A percentile compares a stretch with the other conserved stretches of the same genome.
phyloP scores from a whole-genome alignment of 1,140 invertebrate genomes.

The Gryllus bimaculatus region DNA sequence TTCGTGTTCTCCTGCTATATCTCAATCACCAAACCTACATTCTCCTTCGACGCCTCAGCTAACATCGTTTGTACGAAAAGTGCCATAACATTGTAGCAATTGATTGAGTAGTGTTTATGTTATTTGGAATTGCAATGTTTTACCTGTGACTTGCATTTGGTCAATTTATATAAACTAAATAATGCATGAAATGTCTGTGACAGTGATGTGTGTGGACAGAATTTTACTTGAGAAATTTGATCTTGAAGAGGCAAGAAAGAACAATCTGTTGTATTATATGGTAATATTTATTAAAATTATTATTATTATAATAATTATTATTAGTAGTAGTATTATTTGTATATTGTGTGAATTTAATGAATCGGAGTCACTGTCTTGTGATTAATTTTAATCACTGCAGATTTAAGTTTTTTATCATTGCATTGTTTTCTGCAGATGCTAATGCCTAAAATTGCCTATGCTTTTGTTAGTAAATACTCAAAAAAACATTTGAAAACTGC shows the following conservation, averaged over 20 bases:
- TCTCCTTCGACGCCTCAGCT: background rate
- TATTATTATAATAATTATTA: background rate
- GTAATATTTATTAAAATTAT: background rate
- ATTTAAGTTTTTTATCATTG: background rate
- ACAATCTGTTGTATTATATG: slow-evolving; percentile 1
- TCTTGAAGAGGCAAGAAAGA: background rate
- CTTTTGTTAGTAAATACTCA: background rate
- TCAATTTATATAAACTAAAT: background rate
- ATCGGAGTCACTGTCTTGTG: background rate
- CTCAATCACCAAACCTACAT: background rate
- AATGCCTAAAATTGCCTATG: background rate
- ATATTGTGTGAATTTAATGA: background rate
- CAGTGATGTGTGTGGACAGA: background rate
- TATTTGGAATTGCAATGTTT: background rate
- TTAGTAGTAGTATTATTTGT: background rate
- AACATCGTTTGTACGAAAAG: background rate
- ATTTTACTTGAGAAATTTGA: background rate
- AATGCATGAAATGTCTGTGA: background rate
- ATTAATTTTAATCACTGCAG: background rate
- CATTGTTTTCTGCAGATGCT: slow-evolving; percentile 4
- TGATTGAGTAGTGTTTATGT: background rate
- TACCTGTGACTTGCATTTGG: background rate
- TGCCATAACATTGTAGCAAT: background rate
- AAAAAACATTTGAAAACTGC: background rate
- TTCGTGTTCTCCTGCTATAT: background rate